Base-by-base conservation (phyloP, 2,888 invertebrate species). In the Ametastegia equiseti region DNA sequence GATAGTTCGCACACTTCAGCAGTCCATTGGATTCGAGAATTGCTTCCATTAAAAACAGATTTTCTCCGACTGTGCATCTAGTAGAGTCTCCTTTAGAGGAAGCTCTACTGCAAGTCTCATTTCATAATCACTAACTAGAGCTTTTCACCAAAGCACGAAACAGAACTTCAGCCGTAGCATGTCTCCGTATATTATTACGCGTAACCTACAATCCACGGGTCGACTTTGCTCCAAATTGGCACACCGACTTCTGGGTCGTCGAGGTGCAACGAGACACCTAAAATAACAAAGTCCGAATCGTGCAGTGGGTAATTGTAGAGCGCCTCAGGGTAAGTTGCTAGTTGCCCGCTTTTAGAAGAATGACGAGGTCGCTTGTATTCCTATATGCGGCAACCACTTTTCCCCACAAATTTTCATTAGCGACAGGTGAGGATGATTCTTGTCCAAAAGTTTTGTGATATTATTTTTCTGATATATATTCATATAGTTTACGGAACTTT, bases 231-330 rank as follows among this genome's bases (percentile, higher is more conserved):
- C 45, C 42, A 78, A 78, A 78, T 78, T 78, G 78, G 78, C 60
- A 30, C 78, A 30, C 33, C 75, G 39, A 6, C 54, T 50, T 45
- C 27, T 9, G 73, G 80, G 82, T 78, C 81, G 83, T 82, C 84
- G 81, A 54, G 75, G 82, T 80, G 81, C 83, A 85, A 85, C 85
- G 85, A 85, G 85, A 83, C 82, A 85, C 84, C 84, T 84, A 83
- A 85, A 85, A 85, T 85, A 85, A 85, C 83, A 83, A 85, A 84
- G 83, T 81, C 75, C 78, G 80, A 19, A 39, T 73, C 71, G 60
- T 39, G 42, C 36, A 63, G 42, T 13, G 60, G 60, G 78, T 78
- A 78, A 78, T 78, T 78, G 78, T 42, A 78, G 60, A 60, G 78
- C 23, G 30, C 57, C 42, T 42, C 4, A 23, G 54, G 60, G 42